Base-by-base conservation (phyloP, 2,797 vertebrate genomes). In the Schizopygopsis pylzovi region DNA sequence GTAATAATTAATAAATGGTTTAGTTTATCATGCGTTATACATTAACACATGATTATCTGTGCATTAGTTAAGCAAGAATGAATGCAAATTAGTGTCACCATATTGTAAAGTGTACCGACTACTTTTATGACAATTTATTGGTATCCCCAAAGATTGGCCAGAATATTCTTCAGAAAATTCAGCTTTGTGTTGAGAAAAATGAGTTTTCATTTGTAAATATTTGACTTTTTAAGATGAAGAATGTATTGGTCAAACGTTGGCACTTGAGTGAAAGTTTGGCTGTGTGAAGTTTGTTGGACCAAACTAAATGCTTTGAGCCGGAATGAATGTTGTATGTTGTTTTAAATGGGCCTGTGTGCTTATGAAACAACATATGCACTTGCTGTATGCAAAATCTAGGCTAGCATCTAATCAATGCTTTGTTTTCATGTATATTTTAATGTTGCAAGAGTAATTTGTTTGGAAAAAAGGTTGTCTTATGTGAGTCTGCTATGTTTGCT, bases 351-450 rank as follows among this genome's bases (percentile, higher is more conserved):
- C 20, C 18, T 59, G 10, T 22, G 22, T 79, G 81, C 54, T 67
- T 83, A 75, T 83, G 70, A 82, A 45, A 43, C 13, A 12, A 59
- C n/a, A 54, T 25, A 56, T 71, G 67, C 39, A 72, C 68, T 71
- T 82, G 79, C 15, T n/a, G 20, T 65, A 63, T 0, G 25, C 28
- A 39, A 67, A n/a, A 18, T 75, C 28, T 82, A 47, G 15, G 41
- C 47, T 20, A 22, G 39, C 16, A 0, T 76, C 49, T 54, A 18
- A 54, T 76, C 33, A 18, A 12, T 82, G 37, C 8, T 56, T 41
- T 37, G 12, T 68, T 81, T 70, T 16, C 47, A 65, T 80, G 41
- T 47, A 65, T 59, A 78, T 28, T 45, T 47, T 13, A 47, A 11
- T 65, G 41, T 54, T 77, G 73, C 73, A 61, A 79, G 4, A 25